Evolutionary conservation across 1,140 invertebrate species (phyloP).

Genomic region (Drosophila orosa): DNA sequence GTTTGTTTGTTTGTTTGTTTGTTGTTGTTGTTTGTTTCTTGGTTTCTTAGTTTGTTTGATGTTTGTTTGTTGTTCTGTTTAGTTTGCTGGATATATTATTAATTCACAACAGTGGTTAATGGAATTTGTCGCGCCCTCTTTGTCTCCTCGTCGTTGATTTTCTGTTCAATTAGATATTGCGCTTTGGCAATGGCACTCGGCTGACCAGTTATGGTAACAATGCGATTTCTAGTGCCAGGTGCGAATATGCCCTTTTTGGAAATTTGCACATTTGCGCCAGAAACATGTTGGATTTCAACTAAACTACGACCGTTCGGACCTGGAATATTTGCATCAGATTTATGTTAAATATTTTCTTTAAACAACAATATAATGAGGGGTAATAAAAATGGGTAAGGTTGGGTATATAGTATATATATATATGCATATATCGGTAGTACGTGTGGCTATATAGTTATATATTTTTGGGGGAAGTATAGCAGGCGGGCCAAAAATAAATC

Average conservation of each 20-base stretch:
- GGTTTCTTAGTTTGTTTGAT: conserved; percentile 55
- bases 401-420: conserved; percentile 17
- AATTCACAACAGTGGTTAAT: conserved; percentile 89
- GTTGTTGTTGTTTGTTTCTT: conserved; percentile 61
- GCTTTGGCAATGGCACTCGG: conserved; percentile 94
- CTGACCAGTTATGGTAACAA: conserved; percentile 97
- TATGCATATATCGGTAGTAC: conserved; percentile 11
- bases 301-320: conserved; percentile 96
- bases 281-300: conserved; percentile 98
- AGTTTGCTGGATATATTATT: conserved; percentile 52
- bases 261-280: conserved; percentile 98
- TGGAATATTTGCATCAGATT: conserved; percentile 84
- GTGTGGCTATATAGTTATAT: conserved; percentile 23
- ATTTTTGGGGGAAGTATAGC: conserved; percentile 8
- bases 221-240: conserved; percentile 97
- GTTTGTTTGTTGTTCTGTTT: conserved; percentile 40
- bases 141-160: conserved; percentile 96
- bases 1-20: conserved; percentile 37
- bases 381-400: conserved; percentile 13
- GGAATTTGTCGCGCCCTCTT: conserved; percentile 95
- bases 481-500: conserved; percentile 5
- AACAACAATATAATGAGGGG: conserved; percentile 31
- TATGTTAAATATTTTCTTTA: conserved; percentile 64
- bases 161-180: conserved; percentile 97
- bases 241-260: conserved; percentile 99